Evolutionary conservation across 1,140 invertebrate genomes (phyloP), one percentile per base, ranked within the genome.

Genomic region (Calliopsis andreniformis): DNA sequence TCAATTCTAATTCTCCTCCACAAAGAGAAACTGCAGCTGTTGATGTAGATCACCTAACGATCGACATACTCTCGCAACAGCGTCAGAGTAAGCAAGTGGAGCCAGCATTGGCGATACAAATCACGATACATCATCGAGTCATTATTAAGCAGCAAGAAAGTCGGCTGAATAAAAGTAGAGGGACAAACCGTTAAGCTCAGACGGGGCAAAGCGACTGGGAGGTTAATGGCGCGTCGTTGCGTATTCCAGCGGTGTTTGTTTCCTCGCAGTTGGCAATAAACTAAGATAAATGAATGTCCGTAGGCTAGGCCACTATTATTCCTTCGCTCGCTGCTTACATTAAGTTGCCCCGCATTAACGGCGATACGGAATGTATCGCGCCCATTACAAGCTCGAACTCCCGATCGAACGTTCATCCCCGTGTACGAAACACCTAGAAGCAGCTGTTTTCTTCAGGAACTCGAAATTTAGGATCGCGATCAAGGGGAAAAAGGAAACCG

Each of bases 181-280:
- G 62, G 80, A 76, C 76, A 76, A 68, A 72, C 76, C 76, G 82
- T 83, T 83, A 76, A 83, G 82, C 81, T 72, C 67, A 42, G 78
- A 43, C 66, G 53, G 10, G 69, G 84, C 77, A 80, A 83, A 75
- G 76, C 80, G 80, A 89, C 83, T 75, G 83, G 81, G 86, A 86
- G 87, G 87, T 89, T 89, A 89, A 89, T 89, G 87, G 86, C 83
- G 85, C 87, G 85, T 88, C 87, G 87, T 89, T 89, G 87, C 87
- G 87, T 89, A 89, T 89, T 89, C 87, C 83, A 87, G 64, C 85
- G 86, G 87, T 88, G 87, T 89, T 89, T 89, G 87, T 88, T 89
- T 88, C 83, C 86, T 86, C 87, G 79, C 86, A 87, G 87, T 86
- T 88, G 87, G 87, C 87, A 89, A 89, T 89, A 89, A 89, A 89